A percentile compares a stretch with the other conserved stretches of the same genome.
Conservation (phyloP, 2,888 invertebrate genomes). For the Dynastes tityus region DNA sequence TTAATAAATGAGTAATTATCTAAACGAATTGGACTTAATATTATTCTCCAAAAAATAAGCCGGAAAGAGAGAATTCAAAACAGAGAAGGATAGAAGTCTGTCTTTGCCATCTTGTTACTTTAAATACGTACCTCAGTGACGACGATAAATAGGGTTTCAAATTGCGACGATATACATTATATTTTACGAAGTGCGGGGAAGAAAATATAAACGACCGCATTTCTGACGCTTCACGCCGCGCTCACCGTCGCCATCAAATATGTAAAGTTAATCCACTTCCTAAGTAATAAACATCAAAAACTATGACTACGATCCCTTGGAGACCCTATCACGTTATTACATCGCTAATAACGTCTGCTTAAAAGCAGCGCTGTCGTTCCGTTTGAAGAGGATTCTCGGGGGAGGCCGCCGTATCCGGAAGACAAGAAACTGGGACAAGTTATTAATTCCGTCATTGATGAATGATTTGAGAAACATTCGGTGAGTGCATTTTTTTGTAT, state of each 20-base stretch:
- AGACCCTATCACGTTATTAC: slow-evolving; percentile 46
- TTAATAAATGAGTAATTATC: background rate
- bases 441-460: slow-evolving; percentile 23
- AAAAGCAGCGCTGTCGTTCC: slow-evolving; percentile 41
- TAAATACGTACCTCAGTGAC: background rate
- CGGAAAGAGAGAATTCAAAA: too few species aligned
- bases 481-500: too few species aligned
- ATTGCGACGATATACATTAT: slow-evolving; percentile 41
- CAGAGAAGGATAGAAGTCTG: background rate
- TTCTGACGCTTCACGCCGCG: slow-evolving; percentile 28
- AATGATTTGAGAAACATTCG: slow-evolving; percentile 14
- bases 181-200: slow-evolving; percentile 33
- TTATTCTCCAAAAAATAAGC: too few species aligned
- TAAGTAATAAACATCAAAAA: slow-evolving; percentile 47
- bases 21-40: too few species aligned
- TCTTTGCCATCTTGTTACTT: background rate
- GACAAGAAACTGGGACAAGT: slow-evolving; percentile 25
- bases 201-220: slow-evolving; percentile 30
- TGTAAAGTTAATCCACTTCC: slow-evolving; percentile 47
- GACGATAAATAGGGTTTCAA: slow-evolving; percentile 9
- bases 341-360: slow-evolving; percentile 46
- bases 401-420: background rate
- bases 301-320: slow-evolving; percentile 43
- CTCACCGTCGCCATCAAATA: slow-evolving; percentile 33
- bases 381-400: slow-evolving; percentile 32